phyloP scores from a whole-genome alignment of 2,888 invertebrate species.

The Empis stercorea region DNA sequence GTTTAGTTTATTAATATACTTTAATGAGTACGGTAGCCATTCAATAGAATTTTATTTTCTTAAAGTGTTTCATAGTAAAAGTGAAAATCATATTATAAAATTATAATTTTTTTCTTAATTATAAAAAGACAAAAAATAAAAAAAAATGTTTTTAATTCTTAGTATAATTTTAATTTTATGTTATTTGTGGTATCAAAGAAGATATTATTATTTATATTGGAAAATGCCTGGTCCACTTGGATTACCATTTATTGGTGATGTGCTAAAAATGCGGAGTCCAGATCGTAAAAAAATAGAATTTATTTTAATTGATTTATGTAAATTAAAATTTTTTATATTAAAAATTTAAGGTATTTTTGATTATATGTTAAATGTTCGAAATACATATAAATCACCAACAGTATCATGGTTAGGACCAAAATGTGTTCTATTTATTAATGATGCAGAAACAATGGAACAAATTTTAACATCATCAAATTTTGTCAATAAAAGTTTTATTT shows the following conservation, averaged over 20 bases:
- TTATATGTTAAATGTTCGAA: background rate
- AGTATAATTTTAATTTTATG: too few relatives aligned
- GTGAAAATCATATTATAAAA: too few relatives aligned
- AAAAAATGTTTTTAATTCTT: too few relatives aligned
- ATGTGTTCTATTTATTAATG: conserved; percentile 28
- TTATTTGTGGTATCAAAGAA: conserved; percentile 25
- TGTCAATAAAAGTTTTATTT: conserved; percentile 30
- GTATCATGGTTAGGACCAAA: conserved; percentile 30
- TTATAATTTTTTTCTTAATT: too few relatives aligned
- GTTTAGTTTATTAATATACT: too few relatives aligned
- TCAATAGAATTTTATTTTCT: too few relatives aligned
- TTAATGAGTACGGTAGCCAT: too few relatives aligned
- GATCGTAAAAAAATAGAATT: conserved; percentile 18
- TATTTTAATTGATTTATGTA: too few relatives aligned
- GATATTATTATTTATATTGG: conserved; percentile 24
- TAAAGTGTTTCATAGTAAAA: too few relatives aligned
- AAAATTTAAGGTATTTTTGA: too few relatives aligned
- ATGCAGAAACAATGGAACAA: conserved; percentile 27
- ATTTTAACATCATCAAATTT: conserved; percentile 29
- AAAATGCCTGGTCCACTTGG: conserved; percentile 28
- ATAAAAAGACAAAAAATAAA: too few relatives aligned
- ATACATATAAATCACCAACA: conserved; percentile 23
- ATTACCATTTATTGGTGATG: conserved; percentile 27
- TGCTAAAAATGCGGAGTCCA: conserved; percentile 28
- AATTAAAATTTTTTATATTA: too few relatives aligned